Percentiles rank a stretch among this genome's conserved stretches.
Conservation (phyloP, 37 sponge, comb jelly and placozoan species). For the Lycopodina hypogea region DNA sequence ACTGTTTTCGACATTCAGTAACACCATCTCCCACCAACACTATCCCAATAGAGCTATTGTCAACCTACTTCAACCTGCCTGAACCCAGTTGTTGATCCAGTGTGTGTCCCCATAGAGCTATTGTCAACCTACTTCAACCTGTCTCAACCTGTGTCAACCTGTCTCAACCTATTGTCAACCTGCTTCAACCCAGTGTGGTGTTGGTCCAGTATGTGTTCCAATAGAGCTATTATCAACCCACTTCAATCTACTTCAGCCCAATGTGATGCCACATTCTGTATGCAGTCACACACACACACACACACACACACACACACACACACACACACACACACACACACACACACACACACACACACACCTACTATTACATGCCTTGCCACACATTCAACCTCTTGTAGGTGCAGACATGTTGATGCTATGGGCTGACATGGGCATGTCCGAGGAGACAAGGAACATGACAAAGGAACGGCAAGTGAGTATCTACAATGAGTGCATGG, state of each 20-base stretch:
- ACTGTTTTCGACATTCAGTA: too few relatives aligned
- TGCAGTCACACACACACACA: not conserved
- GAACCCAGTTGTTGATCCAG: too few relatives aligned
- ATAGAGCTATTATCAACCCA: too few relatives aligned
- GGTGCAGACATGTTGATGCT: slow-evolving; percentile 38
- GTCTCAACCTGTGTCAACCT: too few relatives aligned
- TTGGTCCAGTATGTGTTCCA: slow-evolving; percentile 9
- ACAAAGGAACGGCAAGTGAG: not conserved
- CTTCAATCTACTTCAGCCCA: not conserved
- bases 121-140: too few relatives aligned
- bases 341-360: too few relatives aligned
- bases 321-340: not conserved
- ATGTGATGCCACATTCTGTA: too few relatives aligned
- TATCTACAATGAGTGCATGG: slow-evolving; percentile 59
- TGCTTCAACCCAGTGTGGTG: too few relatives aligned
- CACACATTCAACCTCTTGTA: not conserved
- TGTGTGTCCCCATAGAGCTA: not conserved
- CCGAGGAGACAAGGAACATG: slow-evolving; percentile 7
- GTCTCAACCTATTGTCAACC: too few relatives aligned
- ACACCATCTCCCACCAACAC: too few relatives aligned
- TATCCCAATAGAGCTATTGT: too few relatives aligned
- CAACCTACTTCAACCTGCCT: too few relatives aligned
- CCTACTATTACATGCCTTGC: not conserved
- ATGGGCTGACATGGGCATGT: slow-evolving; percentile 28
- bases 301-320: not conserved